Conservation (phyloP, 2,113 vertebrate species). For the Scopus umbretta region DNA sequence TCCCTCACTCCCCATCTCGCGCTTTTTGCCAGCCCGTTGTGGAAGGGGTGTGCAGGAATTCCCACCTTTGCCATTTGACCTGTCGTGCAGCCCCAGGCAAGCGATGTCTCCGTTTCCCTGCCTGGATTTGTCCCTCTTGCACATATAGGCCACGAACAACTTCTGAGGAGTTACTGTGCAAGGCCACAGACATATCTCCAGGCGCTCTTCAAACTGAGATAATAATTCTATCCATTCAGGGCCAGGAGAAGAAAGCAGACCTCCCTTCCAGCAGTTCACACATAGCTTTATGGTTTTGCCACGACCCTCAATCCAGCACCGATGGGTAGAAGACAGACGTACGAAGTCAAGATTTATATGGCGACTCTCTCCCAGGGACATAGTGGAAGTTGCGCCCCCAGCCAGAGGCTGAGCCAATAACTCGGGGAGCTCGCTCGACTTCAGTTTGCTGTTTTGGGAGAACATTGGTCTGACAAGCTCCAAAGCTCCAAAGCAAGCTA, state of each 20-base stretch:
- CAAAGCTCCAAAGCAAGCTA: not conserved
- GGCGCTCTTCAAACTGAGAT: not conserved
- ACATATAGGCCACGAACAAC: not conserved
- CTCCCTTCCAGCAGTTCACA: not conserved
- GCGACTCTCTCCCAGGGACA: not conserved
- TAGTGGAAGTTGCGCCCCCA: not conserved
- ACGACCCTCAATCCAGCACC: not conserved
- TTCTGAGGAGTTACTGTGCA: not conserved
- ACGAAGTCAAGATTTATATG: not conserved
- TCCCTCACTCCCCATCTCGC: not conserved
- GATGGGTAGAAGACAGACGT: not conserved
- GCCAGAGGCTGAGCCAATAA: not conserved
- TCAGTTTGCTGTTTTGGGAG: not conserved
- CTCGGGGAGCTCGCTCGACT: fast-evolving
- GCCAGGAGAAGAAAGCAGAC: not conserved
- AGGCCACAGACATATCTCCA: not conserved
- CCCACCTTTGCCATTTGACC: not conserved
- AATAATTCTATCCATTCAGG: not conserved
- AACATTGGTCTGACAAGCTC: not conserved
- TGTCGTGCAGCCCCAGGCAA: not conserved
- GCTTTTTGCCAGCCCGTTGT: not conserved
- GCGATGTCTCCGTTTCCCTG: fast-evolving
- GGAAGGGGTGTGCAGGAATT: not conserved
- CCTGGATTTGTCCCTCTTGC: not conserved
- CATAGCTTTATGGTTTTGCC: not conserved